Evolutionary conservation across 2,797 vertebrate genomes (phyloP).

Genomic region (Microctenopoma lineatum): DNA sequence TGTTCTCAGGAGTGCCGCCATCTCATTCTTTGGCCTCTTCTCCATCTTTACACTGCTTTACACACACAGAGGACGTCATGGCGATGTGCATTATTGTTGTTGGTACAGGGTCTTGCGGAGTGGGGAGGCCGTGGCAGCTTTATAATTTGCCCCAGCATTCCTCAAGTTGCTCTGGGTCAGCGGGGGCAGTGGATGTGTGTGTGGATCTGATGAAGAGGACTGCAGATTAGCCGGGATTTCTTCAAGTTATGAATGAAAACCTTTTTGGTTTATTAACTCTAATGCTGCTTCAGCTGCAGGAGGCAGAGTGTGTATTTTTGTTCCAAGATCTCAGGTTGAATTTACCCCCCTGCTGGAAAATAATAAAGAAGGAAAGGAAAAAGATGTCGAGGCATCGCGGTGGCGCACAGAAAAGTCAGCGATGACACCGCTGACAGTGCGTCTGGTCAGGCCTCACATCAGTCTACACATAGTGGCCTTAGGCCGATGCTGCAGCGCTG

Average conservation of each 20-base stretch:
- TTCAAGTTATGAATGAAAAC: constrained; percentile 24
- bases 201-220: constrained; percentile 45
- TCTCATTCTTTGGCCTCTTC: not conserved
- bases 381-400: constrained; percentile 13
- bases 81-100: constrained; percentile 6
- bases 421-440: constrained; percentile 25
- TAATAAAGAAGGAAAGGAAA: constrained; percentile 28
- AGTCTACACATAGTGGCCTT: constrained; percentile 23
- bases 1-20: constrained; percentile 56
- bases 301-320: constrained; percentile 3
- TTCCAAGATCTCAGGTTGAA: constrained; percentile 13
- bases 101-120: constrained; percentile 27
- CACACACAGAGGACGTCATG: constrained; percentile 19
- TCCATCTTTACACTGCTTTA: not conserved
- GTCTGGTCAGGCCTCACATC: constrained; percentile 34
- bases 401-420: constrained; percentile 4
- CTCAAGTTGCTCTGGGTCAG: constrained; percentile 34
- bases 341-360: not conserved
- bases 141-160: constrained; percentile 57
- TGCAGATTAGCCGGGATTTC: constrained; percentile 31
- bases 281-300: constrained; percentile 20
- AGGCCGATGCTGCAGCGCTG: constrained; percentile 8
- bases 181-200: constrained; percentile 10
- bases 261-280: constrained; percentile 33
- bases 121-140: constrained; percentile 44